Percentiles rank a stretch among this genome's conserved stretches.
These are phyloP conservation scores for Chrysoperla carnea DNA, from an alignment of 1,140 invertebrate genomes.

Conservation along the genomic window DNA sequence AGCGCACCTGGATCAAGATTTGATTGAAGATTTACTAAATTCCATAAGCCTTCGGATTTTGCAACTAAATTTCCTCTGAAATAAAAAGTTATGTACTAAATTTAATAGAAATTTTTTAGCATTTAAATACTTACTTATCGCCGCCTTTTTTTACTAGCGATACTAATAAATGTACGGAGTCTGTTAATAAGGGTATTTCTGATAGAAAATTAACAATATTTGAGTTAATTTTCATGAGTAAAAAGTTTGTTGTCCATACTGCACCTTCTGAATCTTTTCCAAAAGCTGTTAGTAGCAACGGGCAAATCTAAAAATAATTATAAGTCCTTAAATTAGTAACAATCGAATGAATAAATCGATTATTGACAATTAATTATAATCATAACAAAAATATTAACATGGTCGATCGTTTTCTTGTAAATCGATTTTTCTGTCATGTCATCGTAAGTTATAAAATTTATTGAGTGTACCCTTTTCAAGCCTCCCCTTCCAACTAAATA, in stretches of 20 bases:
- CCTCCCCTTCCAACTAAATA: no score
- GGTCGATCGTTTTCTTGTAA: no score
- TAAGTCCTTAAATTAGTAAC: no score
- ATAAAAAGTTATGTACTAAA: conserved; percentile 7
- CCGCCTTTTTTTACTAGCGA: not conserved
- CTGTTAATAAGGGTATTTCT: conserved; percentile 18
- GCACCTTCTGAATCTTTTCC: conserved; percentile 21
- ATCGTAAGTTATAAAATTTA: no score
- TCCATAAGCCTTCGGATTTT: conserved; percentile 25
- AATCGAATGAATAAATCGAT: no score
- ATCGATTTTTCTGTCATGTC: no score
- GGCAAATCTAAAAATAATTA: conserved; percentile 16
- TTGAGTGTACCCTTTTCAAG: no score
- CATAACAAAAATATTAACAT: no score
- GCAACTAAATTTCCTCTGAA: conserved; percentile 18
- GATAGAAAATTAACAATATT: conserved; percentile 19
- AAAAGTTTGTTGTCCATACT: conserved; percentile 15
- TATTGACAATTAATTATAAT: no score
- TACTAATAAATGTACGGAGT: conserved; percentile 19
- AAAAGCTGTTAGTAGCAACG: conserved; percentile 14
- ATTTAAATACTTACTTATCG: conserved; percentile 15
- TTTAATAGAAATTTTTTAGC: not conserved
- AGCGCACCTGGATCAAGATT: conserved; percentile 21
- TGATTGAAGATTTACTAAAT: conserved; percentile 20
- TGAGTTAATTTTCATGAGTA: conserved; percentile 18